A percentile compares a stretch with the other conserved stretches of the same genome.
phyloP scores from a whole-genome alignment of 1,140 invertebrate species.

The Drosophila nasuta region DNA sequence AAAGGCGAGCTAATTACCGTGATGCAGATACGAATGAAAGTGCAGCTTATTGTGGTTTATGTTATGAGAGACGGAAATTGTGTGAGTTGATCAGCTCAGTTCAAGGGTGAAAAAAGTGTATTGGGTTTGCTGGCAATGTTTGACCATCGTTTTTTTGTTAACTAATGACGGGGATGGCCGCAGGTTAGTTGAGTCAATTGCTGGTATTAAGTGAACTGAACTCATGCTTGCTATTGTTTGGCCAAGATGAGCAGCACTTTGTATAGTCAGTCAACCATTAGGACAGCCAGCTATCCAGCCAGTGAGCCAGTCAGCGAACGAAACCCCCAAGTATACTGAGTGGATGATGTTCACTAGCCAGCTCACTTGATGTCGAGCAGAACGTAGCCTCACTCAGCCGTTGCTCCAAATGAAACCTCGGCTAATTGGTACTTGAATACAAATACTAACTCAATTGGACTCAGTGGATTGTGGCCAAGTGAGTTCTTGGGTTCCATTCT shows the following conservation, averaged over 20 bases:
- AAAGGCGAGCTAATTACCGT: constrained; percentile 21
- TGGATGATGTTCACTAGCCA: neutral
- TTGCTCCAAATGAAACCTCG: constrained; percentile 42
- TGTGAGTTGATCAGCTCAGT: neutral
- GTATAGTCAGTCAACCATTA: constrained; percentile 20
- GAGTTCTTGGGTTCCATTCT: constrained; percentile 4
- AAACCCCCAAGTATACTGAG: neutral
- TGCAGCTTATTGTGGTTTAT: constrained; percentile 36
- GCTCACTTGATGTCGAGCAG: constrained; percentile 43
- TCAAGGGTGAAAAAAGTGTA: constrained; percentile 1
- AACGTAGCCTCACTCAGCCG: constrained; percentile 24
- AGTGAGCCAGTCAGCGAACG: neutral
- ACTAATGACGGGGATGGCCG: neutral
- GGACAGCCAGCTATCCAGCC: neutral
- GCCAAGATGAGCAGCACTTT: constrained; percentile 22
- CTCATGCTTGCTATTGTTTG: constrained; percentile 36
- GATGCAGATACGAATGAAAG: constrained; percentile 22
- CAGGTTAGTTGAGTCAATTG: constrained; percentile 20
- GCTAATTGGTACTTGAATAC: constrained; percentile 73
- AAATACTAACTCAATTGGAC: constrained; percentile 62
- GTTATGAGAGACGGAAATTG: constrained; percentile 40
- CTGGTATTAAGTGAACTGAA: constrained; percentile 25
- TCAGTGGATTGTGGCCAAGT: constrained; percentile 25
- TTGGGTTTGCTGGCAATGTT: neutral
- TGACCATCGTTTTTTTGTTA: neutral